Evolutionary conservation across 2,113 vertebrate genomes (phyloP).

Genomic region (Solea solea): DNA sequence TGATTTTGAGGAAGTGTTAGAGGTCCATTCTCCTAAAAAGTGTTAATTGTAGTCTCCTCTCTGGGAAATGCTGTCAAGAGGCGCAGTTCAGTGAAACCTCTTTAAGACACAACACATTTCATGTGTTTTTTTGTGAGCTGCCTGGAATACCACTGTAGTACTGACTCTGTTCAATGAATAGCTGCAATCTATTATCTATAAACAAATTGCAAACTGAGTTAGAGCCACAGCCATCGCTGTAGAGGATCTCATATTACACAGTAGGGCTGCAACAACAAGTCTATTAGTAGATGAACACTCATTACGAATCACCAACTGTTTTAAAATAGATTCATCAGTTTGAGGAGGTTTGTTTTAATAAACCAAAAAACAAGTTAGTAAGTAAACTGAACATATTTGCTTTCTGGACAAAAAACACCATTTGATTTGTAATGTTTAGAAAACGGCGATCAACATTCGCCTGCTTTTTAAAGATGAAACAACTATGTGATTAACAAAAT

Average conservation of each 20-base stretch:
- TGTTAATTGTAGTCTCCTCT: background rate
- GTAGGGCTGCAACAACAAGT: too few relatives aligned
- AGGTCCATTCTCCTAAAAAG: background rate
- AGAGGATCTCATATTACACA: background rate
- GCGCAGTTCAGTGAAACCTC: background rate
- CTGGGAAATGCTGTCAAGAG: background rate
- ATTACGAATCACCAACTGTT: too few relatives aligned
- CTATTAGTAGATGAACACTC: too few relatives aligned
- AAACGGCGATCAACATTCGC: too few relatives aligned
- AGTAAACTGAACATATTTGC: too few relatives aligned
- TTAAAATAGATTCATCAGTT: too few relatives aligned
- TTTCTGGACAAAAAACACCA: too few relatives aligned
- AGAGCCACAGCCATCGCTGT: background rate
- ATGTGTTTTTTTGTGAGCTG: background rate
- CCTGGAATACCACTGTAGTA: background rate
- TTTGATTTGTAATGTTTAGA: too few relatives aligned
- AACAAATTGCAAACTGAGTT: background rate
- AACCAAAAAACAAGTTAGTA: too few relatives aligned
- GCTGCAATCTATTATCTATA: background rate
- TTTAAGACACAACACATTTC: background rate
- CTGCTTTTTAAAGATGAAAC: too few relatives aligned
- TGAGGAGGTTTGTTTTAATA: too few relatives aligned
- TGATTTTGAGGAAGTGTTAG: slow-evolving; percentile 2
- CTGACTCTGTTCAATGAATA: background rate
- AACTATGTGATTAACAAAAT: too few relatives aligned